A percentile compares a stretch with the other conserved stretches of the same genome.
Evolutionary conservation across 2,113 vertebrate genomes (phyloP).

Genomic region (Oncorhynchus nerka): DNA sequence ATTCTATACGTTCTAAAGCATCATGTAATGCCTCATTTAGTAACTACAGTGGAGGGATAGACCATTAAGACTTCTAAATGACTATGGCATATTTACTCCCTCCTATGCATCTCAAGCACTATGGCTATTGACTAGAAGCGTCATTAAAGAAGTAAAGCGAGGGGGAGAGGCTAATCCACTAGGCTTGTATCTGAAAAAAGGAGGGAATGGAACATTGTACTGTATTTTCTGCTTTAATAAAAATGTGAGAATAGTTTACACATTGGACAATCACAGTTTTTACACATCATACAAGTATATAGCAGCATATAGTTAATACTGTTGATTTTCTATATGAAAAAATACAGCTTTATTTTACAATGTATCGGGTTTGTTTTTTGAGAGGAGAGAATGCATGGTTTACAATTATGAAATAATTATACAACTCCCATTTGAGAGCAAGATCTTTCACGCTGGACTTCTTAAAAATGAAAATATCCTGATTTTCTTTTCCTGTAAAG

Average conservation of each 20-base stretch:
- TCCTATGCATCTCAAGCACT: too few species aligned
- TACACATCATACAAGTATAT: conserved; percentile 79
- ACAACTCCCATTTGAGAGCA: conserved; percentile 51
- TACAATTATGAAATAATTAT: conserved; percentile 54
- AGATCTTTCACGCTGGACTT: conserved; percentile 34
- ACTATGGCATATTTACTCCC: too few species aligned
- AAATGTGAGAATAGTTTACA: conserved; percentile 81
- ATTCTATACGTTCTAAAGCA: too few species aligned
- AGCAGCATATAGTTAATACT: conserved; percentile 82
- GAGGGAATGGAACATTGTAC: conserved; percentile 9
- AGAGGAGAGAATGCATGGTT: conserved; percentile 53
- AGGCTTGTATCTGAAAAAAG: too few species aligned
- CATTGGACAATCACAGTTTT: conserved; percentile 75
- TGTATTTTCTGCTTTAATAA: conserved; percentile 78
- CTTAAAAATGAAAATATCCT: conserved; percentile 84
- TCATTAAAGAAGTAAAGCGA: too few species aligned
- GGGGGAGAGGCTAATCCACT: too few species aligned
- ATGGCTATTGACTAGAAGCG: too few species aligned
- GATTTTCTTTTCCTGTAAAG: conserved; percentile 86
- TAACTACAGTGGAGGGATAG: too few species aligned
- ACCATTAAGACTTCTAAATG: too few species aligned
- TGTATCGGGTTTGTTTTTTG: conserved; percentile 55
- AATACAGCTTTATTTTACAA: conserved; percentile 86
- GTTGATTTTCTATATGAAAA: conserved; percentile 80
- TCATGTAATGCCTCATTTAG: too few species aligned